phyloP scores from a whole-genome alignment of 2,797 vertebrate species.

The Molossus alvarezi region DNA sequence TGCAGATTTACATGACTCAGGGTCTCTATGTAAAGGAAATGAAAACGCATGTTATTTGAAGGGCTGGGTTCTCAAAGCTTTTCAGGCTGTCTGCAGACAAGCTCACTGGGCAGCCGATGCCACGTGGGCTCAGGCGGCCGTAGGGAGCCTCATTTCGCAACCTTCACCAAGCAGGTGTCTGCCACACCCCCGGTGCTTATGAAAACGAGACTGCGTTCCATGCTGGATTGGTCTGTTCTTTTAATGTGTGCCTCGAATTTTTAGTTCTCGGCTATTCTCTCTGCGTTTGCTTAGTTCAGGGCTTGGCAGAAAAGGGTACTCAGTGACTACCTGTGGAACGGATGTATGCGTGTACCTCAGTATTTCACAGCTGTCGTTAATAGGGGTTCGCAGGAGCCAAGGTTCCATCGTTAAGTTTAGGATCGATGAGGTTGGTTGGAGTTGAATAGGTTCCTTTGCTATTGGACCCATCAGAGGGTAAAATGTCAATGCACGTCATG shows the following conservation, averaged over 20 bases:
- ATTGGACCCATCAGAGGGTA: not conserved
- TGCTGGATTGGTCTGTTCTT: not conserved
- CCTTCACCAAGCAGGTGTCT: not conserved
- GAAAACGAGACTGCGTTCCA: not conserved
- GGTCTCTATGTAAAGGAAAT: slow-evolving; percentile 19
- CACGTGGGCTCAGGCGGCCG: accelerated
- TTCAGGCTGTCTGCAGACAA: too few relatives aligned
- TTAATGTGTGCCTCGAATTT: not conserved
- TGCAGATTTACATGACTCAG: not conserved
- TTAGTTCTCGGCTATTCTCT: not conserved
- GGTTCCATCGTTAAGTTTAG: not conserved
- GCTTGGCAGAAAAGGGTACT: not conserved
- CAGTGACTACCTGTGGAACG: not conserved
- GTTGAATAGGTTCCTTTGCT: not conserved
- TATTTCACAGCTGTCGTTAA: not conserved
- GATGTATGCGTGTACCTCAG: not conserved
- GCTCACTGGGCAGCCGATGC: too few relatives aligned
- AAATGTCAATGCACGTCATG: accelerated
- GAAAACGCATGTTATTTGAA: not conserved
- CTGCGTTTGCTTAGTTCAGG: not conserved
- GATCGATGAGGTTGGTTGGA: too few relatives aligned
- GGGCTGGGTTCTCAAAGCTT: not conserved
- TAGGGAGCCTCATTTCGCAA: accelerated
- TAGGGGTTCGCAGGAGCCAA: not conserved
- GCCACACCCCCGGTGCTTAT: accelerated